A percentile compares a stretch with the other conserved stretches of the same genome.
Conservation (phyloP, 1,140 invertebrate genomes). For the Pentalonia nigronervosa region DNA sequence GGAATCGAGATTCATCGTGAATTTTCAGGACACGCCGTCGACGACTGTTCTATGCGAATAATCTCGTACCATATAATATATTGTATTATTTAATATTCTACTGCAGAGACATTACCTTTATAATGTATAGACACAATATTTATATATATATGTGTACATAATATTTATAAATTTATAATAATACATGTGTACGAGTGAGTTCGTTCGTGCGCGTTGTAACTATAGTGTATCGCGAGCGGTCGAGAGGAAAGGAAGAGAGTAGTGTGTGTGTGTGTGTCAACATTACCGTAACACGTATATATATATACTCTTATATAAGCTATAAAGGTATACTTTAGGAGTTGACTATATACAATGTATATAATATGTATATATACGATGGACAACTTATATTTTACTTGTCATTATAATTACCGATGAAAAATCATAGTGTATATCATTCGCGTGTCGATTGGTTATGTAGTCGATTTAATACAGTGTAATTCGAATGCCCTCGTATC, state of each 20-base stretch:
- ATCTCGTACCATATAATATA: not conserved
- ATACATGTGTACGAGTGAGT: not conserved
- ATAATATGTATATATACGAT: not conserved
- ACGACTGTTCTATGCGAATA: not conserved
- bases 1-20: not conserved
- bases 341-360: not conserved
- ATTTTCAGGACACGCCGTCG: not conserved
- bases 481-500: not conserved
- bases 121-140: too few relatives aligned
- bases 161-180: not conserved
- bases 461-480: not conserved
- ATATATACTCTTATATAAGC: not conserved
- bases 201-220: not conserved
- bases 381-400: not conserved
- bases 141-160: not conserved
- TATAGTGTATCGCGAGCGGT: not conserved
- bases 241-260: not conserved
- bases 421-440: constrained; percentile 20
- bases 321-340: not conserved
- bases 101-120: not conserved
- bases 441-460: not conserved
- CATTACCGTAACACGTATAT: not conserved
- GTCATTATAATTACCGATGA: not conserved
- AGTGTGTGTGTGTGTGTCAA: not conserved
- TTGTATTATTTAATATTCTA: not conserved